These are phyloP conservation scores for Hypotaenidia philippensis DNA, from an alignment of 2,797 vertebrate species.

Conservation along the genomic window DNA sequence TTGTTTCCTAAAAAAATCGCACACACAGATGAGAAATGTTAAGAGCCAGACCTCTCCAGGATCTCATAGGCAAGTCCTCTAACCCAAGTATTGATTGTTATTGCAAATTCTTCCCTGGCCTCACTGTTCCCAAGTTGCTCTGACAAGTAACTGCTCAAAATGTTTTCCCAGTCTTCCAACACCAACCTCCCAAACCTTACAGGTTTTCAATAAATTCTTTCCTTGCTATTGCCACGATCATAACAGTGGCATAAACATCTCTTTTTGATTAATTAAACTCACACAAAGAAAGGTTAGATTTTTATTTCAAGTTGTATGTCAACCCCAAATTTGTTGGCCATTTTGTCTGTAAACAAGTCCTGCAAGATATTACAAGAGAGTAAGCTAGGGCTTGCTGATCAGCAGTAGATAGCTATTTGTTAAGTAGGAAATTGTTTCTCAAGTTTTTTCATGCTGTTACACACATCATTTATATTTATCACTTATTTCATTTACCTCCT, in stretches of 20 bases:
- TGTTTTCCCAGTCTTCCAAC: neutral
- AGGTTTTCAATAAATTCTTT: neutral
- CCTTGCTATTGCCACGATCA: accelerated
- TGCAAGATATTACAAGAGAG: neutral
- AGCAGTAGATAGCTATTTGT: neutral
- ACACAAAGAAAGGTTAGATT: accelerated
- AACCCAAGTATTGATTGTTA: neutral
- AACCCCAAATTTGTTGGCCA: neutral
- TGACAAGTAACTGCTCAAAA: neutral
- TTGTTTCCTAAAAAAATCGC: neutral
- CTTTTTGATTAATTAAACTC: neutral
- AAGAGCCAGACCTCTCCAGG: neutral
- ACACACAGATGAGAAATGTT: accelerated
- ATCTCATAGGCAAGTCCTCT: neutral
- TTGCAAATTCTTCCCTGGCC: neutral
- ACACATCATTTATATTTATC: neutral
- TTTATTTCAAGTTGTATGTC: neutral
- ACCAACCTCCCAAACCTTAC: neutral
- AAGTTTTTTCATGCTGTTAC: neutral
- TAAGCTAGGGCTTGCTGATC: neutral
- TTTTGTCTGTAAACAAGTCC: neutral
- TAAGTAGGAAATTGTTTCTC: neutral
- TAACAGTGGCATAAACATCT: neutral
- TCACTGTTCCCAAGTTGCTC: neutral
- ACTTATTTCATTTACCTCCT: neutral